Percentiles rank a stretch among this genome's conserved stretches.
phyloP scores from a whole-genome alignment of 2,113 vertebrate species.

The Oceanodroma tethys region DNA sequence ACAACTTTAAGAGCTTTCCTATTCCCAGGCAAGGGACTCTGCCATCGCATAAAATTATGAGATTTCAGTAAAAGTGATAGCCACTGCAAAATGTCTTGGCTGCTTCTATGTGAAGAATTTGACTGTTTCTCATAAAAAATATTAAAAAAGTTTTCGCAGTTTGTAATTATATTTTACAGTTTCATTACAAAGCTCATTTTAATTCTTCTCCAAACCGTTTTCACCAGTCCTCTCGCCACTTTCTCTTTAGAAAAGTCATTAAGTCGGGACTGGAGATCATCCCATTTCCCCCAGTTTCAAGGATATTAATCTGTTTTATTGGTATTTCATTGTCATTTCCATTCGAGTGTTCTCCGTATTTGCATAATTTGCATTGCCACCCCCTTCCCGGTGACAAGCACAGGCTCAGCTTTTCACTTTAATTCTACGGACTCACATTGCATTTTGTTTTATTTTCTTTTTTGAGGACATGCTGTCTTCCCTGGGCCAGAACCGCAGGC shows the following conservation, averaged over 20 bases:
- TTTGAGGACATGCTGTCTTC: neutral
- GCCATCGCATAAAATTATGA: conserved; percentile 2
- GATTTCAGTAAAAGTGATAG: conserved; percentile 30
- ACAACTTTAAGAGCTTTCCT: neutral
- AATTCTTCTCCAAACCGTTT: conserved; percentile 59
- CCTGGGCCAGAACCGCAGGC: neutral
- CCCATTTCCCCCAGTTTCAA: conserved; percentile 70
- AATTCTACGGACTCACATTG: neutral
- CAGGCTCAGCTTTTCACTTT: conserved; percentile 2
- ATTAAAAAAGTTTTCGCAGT: conserved; percentile 44
- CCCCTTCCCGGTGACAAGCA: conserved; percentile 23
- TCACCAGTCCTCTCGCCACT: conserved; percentile 52
- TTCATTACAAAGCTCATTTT: conserved; percentile 72
- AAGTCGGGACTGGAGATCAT: conserved; percentile 73
- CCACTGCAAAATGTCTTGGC: conserved; percentile 1
- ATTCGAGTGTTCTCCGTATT: conserved; percentile 49
- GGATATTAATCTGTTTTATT: conserved; percentile 79
- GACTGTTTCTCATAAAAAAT: conserved; percentile 44
- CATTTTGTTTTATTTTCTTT: neutral
- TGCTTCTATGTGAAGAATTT: neutral
- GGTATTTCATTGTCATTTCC: conserved; percentile 71
- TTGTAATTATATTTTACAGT: conserved; percentile 72
- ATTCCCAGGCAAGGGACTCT: neutral
- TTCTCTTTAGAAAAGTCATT: conserved; percentile 71
- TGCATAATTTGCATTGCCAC: conserved; percentile 70